A percentile compares a stretch with the other conserved stretches of the same genome.
phyloP scores from a whole-genome alignment of 2,888 invertebrate genomes.

The Cloeon dipterum region DNA sequence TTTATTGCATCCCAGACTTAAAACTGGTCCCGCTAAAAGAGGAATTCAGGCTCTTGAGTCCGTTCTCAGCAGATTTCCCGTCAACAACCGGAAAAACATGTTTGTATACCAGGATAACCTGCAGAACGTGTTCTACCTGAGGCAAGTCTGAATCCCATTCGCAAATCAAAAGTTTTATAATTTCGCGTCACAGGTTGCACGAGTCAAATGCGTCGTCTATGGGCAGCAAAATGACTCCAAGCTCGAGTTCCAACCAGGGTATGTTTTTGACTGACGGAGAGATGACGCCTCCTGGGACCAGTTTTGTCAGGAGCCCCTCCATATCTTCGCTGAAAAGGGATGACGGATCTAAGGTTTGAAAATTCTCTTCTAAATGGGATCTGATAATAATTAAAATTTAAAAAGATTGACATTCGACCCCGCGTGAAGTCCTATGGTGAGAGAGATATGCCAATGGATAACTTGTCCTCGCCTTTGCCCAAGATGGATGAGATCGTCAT shows the following conservation, averaged over 20 bases:
- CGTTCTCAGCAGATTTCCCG: constrained; percentile 42
- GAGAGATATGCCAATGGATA: constrained; percentile 17
- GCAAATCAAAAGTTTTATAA: no score
- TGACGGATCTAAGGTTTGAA: no score
- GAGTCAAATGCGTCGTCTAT: constrained; percentile 12
- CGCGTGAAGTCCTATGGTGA: constrained; percentile 31
- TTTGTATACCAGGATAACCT: constrained; percentile 45
- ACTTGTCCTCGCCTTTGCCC: constrained; percentile 6
- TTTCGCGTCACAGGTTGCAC: constrained; percentile 17
- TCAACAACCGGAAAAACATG: constrained; percentile 49
- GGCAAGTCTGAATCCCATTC: constrained; percentile 16
- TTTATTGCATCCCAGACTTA: constrained; percentile 41
- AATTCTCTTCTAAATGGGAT: no score
- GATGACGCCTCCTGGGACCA: constrained; percentile 10
- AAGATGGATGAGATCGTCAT: constrained; percentile 33
- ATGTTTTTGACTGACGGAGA: constrained; percentile 1
- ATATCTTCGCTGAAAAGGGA: constrained; percentile 22
- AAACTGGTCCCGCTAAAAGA: constrained; percentile 33
- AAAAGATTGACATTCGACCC: constrained; percentile 16
- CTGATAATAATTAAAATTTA: no score
- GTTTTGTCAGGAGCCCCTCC: constrained; percentile 25
- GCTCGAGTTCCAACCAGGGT: constrained; percentile 11
- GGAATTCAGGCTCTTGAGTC: constrained; percentile 38
- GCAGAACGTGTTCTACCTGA: constrained; percentile 34
- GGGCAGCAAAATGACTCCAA: constrained; percentile 15